These are phyloP conservation scores for Latrodectus hesperus DNA, from an alignment of 2,888 invertebrate species.

Conservation along the genomic window DNA sequence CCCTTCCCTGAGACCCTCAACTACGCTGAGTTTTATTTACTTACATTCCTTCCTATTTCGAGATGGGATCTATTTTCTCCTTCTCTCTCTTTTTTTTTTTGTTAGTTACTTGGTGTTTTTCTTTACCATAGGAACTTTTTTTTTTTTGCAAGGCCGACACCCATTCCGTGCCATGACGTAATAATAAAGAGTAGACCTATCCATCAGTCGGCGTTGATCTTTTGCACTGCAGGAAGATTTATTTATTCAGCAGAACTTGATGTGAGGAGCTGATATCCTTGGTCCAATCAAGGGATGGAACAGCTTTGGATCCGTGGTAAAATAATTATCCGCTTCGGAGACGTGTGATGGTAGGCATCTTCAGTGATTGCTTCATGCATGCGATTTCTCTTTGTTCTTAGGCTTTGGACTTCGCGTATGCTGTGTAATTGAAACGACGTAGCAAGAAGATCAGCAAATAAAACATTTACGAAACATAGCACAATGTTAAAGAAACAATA, in stretches of 20 bases:
- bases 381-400: not conserved
- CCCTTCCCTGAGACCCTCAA: slow-evolving; percentile 24
- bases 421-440: too few species aligned
- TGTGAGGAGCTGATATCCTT: slow-evolving; percentile 10
- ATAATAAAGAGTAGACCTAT: slow-evolving; percentile 17
- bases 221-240: slow-evolving; percentile 3
- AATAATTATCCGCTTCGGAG: not conserved
- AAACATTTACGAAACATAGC: too few species aligned
- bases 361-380: not conserved
- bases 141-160: slow-evolving; percentile 31
- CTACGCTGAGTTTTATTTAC: slow-evolving; percentile 52
- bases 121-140: not conserved
- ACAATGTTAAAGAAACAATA: too few species aligned
- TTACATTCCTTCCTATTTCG: slow-evolving; percentile 51
- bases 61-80: slow-evolving; percentile 27
- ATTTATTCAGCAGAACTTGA: slow-evolving; percentile 42
- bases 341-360: too few species aligned
- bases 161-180: slow-evolving; percentile 43
- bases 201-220: slow-evolving; percentile 25
- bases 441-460: too few species aligned
- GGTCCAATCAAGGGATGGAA: slow-evolving; percentile 13
- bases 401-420: not conserved
- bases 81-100: not conserved
- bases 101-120: not conserved
- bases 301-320: not conserved